Conservation (phyloP, 2,888 invertebrate genomes). For the Balanococcus diminutus region DNA sequence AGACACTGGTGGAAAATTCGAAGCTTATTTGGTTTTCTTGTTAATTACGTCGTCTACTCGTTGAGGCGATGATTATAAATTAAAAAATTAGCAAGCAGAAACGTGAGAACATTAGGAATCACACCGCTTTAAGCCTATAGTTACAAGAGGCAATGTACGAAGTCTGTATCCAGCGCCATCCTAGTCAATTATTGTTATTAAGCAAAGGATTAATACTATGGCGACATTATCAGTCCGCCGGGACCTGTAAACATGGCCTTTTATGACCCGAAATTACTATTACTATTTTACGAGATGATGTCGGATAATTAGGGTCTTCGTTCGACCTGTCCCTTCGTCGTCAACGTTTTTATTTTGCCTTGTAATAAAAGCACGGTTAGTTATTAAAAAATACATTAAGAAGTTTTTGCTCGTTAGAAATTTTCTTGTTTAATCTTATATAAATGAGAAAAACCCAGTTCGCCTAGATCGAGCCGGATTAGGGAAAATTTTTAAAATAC, state of each 20-base stretch:
- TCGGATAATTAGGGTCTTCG: conserved; percentile 29
- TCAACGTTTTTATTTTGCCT: conserved; percentile 8
- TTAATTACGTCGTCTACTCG: conserved; percentile 30
- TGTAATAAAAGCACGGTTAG: conserved; percentile 4
- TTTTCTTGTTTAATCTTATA: conserved; percentile 24
- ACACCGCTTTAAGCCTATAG: conserved; percentile 14
- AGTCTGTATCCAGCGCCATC: neutral
- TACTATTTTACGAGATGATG: conserved; percentile 28
- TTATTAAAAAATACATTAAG: conserved; percentile 37
- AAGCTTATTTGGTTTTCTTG: conserved; percentile 26
- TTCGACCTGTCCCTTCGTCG: neutral
- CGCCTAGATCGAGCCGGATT: neutral
- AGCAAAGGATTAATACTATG: conserved; percentile 15
- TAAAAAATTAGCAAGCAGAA: conserved; percentile 33
- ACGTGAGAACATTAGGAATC: conserved; percentile 37
- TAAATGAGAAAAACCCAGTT: neutral
- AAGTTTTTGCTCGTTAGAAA: conserved; percentile 31
- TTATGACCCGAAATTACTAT: conserved; percentile 37
- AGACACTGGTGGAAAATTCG: neutral
- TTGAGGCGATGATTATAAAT: conserved; percentile 16
- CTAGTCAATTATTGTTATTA: conserved; percentile 34
- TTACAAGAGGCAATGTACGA: conserved; percentile 4
- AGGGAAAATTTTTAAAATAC: neutral
- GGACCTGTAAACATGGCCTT: conserved; percentile 34
- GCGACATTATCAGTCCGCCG: conserved; percentile 20